Conservation (phyloP, 2,113 vertebrate species). For the Cochlearius cochlearius region DNA sequence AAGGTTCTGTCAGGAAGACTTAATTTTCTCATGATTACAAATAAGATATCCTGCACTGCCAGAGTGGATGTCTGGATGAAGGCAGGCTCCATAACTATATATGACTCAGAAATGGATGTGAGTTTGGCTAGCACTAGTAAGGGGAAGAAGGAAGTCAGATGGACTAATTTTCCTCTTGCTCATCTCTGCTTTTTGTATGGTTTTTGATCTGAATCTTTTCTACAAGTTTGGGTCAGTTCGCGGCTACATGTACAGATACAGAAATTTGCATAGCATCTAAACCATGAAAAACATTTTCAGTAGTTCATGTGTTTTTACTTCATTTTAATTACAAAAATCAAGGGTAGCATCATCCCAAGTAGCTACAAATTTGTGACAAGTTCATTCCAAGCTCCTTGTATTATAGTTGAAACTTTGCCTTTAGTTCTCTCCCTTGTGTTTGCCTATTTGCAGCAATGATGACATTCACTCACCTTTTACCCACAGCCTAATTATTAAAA, state of each 20-base stretch:
- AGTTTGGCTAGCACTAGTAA: neutral
- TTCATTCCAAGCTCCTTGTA: neutral
- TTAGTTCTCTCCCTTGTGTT: neutral
- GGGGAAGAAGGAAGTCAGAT: neutral
- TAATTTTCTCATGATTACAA: neutral
- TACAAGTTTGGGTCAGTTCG: neutral
- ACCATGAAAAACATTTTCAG: neutral
- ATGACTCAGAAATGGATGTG: neutral
- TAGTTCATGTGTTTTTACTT: neutral
- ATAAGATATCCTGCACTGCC: neutral
- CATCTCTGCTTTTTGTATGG: neutral
- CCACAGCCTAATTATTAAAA: neutral
- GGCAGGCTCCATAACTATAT: neutral
- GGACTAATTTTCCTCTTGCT: neutral
- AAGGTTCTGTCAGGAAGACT: neutral
- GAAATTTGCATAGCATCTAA: neutral
- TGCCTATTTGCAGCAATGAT: neutral
- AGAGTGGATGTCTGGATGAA: neutral
- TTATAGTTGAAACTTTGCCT: neutral
- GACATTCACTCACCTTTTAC: neutral
- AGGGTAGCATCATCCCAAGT: neutral
- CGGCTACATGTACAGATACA: neutral
- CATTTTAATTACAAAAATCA: neutral
- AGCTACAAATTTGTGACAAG: neutral
- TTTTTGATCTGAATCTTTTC: neutral